Conservation (phyloP, 23 tunicate species). For the Halocynthia roretzi region DNA sequence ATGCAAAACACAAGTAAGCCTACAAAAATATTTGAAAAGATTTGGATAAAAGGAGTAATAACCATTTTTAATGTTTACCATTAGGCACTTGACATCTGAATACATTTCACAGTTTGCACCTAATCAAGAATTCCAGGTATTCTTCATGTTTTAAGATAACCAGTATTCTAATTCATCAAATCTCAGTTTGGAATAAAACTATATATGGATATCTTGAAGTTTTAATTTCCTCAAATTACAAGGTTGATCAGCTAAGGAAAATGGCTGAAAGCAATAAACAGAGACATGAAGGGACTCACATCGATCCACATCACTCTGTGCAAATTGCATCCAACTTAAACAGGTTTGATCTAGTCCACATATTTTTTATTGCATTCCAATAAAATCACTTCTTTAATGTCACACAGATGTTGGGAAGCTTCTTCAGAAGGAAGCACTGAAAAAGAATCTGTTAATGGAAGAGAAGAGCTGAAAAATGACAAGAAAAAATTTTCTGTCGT, state of each 20-base stretch:
- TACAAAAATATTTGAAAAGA: too few species aligned
- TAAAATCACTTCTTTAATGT: too few species aligned
- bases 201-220: too few species aligned
- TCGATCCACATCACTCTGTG: conserved; percentile 64
- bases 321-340: conserved; percentile 70
- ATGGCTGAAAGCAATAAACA: conserved; percentile 72
- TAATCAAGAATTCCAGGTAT: not conserved
- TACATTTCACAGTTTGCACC: conserved; percentile 17
- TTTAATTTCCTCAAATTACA: too few species aligned
- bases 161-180: too few species aligned
- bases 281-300: conserved; percentile 52
- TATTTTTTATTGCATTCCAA: too few species aligned
- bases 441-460: not conserved
- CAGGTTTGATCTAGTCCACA: conserved; percentile 7
- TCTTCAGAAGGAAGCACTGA: conserved; percentile 30
- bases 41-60: too few species aligned
- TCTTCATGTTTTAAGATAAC: too few species aligned
- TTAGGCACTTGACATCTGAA: conserved; percentile 6
- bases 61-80: too few species aligned
- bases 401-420: conserved; percentile 42
- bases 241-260: conserved; percentile 1
- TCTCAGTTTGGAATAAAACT: too few species aligned
- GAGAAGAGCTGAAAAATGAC: not conserved
- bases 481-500: not conserved
- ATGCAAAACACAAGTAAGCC: conserved; percentile 1